These are phyloP conservation scores for Gopherus flavomarginatus DNA, from an alignment of 2,113 vertebrate species.

Conservation along the genomic window DNA sequence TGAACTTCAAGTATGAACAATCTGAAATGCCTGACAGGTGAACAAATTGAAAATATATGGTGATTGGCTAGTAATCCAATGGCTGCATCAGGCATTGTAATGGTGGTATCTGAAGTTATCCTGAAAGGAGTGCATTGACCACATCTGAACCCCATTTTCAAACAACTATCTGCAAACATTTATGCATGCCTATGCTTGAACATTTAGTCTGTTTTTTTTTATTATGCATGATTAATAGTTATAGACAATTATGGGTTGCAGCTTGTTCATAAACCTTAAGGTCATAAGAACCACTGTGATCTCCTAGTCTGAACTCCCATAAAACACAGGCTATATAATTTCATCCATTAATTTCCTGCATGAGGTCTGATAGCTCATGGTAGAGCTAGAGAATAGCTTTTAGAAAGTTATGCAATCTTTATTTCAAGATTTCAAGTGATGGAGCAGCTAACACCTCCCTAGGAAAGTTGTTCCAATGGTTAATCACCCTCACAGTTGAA, in stretches of 20 bases:
- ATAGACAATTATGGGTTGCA: not conserved
- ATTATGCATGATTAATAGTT: not conserved
- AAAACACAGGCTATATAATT: not conserved
- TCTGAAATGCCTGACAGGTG: not conserved
- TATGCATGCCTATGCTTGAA: not conserved
- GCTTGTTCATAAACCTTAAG: not conserved
- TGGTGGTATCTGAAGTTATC: slow-evolving; percentile 15
- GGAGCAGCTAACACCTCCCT: not conserved
- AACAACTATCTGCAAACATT: not conserved
- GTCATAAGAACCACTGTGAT: not conserved
- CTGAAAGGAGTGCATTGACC: not conserved
- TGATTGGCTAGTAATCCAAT: not conserved
- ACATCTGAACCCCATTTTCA: slow-evolving; percentile 30
- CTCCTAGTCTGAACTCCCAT: not conserved
- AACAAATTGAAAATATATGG: not conserved
- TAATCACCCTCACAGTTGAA: not conserved
- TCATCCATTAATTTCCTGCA: not conserved
- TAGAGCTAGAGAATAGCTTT: not conserved
- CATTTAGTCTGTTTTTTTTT: not conserved
- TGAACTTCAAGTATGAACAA: slow-evolving; percentile 11
- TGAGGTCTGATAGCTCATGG: not conserved
- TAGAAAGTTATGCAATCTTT: not conserved
- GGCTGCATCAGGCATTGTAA: not conserved
- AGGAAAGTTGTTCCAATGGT: not conserved
- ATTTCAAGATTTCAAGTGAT: not conserved